phyloP scores from a whole-genome alignment of 2,113 vertebrate genomes.

The Saccopteryx bilineata region DNA sequence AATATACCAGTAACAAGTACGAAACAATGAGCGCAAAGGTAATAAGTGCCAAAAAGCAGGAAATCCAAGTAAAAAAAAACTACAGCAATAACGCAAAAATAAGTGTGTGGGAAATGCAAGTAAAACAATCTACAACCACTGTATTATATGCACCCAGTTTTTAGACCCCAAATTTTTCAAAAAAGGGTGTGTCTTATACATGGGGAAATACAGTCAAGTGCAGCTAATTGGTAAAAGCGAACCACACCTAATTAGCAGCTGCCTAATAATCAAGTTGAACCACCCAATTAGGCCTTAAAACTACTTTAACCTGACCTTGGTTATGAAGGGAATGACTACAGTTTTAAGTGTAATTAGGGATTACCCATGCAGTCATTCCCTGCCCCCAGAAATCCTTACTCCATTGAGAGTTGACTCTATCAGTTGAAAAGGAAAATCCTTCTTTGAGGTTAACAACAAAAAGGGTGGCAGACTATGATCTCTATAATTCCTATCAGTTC shows the following conservation, averaged over 20 bases:
- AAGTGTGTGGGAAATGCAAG: too few species aligned
- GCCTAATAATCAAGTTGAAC: background rate
- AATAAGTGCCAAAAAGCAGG: too few species aligned
- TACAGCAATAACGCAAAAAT: too few species aligned
- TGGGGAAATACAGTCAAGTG: background rate
- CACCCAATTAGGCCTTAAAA: background rate
- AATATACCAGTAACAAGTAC: too few species aligned
- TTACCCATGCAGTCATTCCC: background rate
- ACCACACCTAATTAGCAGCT: background rate
- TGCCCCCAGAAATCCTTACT: background rate
- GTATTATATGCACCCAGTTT: too few species aligned
- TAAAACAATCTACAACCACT: too few species aligned
- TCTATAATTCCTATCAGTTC: background rate
- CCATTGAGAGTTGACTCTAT: background rate
- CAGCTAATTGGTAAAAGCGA: background rate
- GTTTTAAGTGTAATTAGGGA: background rate
- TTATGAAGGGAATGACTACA: background rate
- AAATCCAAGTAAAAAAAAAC: too few species aligned
- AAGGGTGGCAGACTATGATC: background rate
- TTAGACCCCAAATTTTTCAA: too few species aligned
- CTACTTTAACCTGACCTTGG: background rate
- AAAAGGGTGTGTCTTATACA: too few species aligned
- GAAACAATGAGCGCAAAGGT: too few species aligned
- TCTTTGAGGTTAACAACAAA: constrained; percentile 25
- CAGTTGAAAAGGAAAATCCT: constrained; percentile 19